Percentiles rank a stretch among this genome's conserved stretches.
Evolutionary conservation across 2,888 invertebrate species (phyloP).

Genomic region (Ophioninae sp.): DNA sequence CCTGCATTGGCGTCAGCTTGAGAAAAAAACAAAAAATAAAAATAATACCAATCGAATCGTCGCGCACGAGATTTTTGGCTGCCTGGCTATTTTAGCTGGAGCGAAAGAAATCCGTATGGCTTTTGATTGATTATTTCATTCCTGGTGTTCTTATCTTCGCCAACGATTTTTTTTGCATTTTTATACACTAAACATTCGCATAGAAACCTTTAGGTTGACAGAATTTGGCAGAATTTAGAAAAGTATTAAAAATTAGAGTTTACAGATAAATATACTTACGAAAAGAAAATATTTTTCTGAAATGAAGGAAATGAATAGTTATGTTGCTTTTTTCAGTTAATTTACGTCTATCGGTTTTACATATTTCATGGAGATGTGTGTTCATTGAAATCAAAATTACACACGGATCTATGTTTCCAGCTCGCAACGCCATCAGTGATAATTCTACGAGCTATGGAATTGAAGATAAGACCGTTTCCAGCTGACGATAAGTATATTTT

Average conservation of each 20-base stretch:
- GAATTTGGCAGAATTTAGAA: too few relatives aligned
- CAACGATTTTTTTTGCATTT: neutral
- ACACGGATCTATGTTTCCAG: neutral
- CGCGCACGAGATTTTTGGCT: slow-evolving; percentile 14
- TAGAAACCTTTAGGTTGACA: neutral
- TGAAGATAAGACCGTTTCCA: neutral
- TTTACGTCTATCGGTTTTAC: too few relatives aligned
- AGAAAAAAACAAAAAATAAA: slow-evolving; percentile 20
- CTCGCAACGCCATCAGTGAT: slow-evolving; percentile 25
- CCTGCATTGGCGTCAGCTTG: slow-evolving; percentile 47
- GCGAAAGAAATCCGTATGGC: neutral
- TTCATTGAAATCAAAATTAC: neutral
- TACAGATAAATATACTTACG: too few relatives aligned
- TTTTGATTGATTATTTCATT: slow-evolving; percentile 3
- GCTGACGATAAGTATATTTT: slow-evolving; percentile 6
- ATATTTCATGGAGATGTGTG: neutral
- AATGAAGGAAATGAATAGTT: too few relatives aligned
- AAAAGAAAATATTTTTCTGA: too few relatives aligned
- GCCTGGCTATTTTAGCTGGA: neutral
- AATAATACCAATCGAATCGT: neutral
- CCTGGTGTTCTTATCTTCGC: neutral
- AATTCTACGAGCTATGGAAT: neutral
- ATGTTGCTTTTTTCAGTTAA: too few relatives aligned
- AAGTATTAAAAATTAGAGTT: too few relatives aligned
- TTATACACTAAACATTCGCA: neutral